Conservation (phyloP, 2,797 vertebrate genomes). For the Aphelocoma californica region DNA sequence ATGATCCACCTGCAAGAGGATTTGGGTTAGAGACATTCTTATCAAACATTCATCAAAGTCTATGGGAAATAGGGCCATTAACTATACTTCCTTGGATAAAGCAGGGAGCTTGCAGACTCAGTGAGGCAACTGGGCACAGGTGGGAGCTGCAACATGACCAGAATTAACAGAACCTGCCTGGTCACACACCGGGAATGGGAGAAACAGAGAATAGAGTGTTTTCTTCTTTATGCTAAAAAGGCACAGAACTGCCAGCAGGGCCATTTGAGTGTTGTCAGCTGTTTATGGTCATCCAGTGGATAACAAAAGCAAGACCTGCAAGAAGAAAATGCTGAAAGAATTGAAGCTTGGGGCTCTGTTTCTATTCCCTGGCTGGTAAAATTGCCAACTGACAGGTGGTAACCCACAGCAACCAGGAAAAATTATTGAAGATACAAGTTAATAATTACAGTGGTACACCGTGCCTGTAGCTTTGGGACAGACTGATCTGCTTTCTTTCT, state of each 20-base stretch:
- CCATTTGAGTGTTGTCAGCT: not conserved
- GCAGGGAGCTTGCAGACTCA: not conserved
- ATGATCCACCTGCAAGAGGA: not conserved
- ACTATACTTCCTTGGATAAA: not conserved
- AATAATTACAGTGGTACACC: slow-evolving; percentile 1
- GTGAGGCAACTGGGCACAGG: not conserved
- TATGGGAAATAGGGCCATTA: not conserved
- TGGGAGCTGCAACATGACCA: not conserved
- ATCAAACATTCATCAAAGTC: slow-evolving; percentile 26
- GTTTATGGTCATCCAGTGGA: not conserved
- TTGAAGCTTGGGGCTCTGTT: not conserved
- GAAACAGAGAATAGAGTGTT: not conserved
- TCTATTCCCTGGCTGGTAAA: not conserved
- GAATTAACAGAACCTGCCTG: not conserved
- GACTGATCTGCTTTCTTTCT: not conserved
- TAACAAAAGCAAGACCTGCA: slow-evolving; percentile 4
- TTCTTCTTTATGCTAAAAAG: not conserved
- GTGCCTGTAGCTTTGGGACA: not conserved
- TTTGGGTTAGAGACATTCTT: not conserved
- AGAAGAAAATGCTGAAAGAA: not conserved
- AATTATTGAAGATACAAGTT: not conserved
- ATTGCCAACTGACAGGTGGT: not conserved
- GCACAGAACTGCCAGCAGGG: not conserved
- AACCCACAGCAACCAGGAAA: slow-evolving; percentile 2
- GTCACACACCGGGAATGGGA: not conserved